Base-by-base conservation (phyloP, 2,797 vertebrate species). In the Rhinogobio ventralis region DNA sequence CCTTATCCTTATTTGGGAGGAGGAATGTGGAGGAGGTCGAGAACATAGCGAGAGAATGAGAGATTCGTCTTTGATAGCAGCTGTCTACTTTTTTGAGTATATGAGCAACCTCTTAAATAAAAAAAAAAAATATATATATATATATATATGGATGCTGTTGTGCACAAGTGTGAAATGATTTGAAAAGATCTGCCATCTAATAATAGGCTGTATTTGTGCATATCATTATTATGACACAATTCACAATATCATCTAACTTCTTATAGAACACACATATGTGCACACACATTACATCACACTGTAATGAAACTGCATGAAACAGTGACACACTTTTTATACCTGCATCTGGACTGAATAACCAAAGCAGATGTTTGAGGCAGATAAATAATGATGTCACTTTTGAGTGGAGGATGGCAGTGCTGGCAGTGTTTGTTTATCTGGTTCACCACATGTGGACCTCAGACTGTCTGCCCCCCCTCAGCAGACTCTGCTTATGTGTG, bases 1-100 rank as follows among this genome's bases (percentile, higher is more conserved):
- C 94, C 93, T 92, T 95, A 90, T 91, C 94, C 94, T 92, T 95
- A 95, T 95, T 94, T 93, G 94, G 94, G 90, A 90, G 90, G 86
- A 94, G 93, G 95, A 95, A 95, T 95, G 93, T 90, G 85, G 49
- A 87, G 81, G 83, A 84, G 79, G 87, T 81, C 67, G 72, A 82
- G 88, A 89, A 86, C 89, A 81, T 86, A 86, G 81, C 87, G 39
- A 42, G 39, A 42, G 39, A 42, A 42, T 42, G 39, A 42, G 39
- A 42, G 39, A 42, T 42, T 9, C 2, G 2, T 42, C 39, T 42
- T 42, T 42, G 39, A 42, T 42, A 42, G 8, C 39, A 42, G 76
- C 81, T 75, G 57, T 68, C 78, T 20, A 79, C 85, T 74, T 68
- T 66, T 25, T 66, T 81, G 2, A 30, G 60, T 17, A 30, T 28